Evolutionary conservation across 2,113 vertebrate genomes (phyloP), one percentile per base, ranked within the genome.

Genomic region (Eubucco bourcierii): DNA sequence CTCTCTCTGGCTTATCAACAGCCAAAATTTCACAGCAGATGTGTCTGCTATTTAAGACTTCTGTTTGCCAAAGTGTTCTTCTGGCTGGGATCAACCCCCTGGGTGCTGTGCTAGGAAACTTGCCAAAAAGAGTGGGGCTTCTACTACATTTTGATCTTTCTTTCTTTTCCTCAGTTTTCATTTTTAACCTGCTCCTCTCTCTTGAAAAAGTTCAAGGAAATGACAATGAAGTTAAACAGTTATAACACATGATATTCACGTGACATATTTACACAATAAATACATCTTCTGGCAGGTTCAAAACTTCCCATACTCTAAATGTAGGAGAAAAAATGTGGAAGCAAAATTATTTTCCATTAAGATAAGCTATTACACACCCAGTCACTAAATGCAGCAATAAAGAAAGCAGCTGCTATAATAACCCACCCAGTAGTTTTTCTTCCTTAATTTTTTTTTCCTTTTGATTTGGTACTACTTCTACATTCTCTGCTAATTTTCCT

Each of bases 11-110:
- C 63, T 95, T 90, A 77, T 94, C 79, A 90, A 56, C 59, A 90
- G 95, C 95, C 87, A 95, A 93, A 90, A 82, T 84, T 94, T 95
- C 74, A 66, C 55, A 94, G 80, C 93, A 96, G 90, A 96, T 91
- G 65, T 34, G 2, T 82, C 90, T 88, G 41, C 80, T 96, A 92
- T 93, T 92, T 80, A 79, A 73, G 46, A 79, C 64, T 81, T 86
- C 78, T 91, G 56, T 92, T 87, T 90, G 94, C 92, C 96, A 87
- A 92, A 93, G 58, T 83, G 76, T 80, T 94, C 27, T 67, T 94
- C 93, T 96, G 95, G 84, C 88, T 87, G 46, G 33, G 76, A 84
- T 47, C 61, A 78, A 27, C 29, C 88, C 83, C 73, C 52, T 79
- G 88, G 82, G 90, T 90, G 37, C 25, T 63, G 29, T 56, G 58